These are phyloP conservation scores for Cinclus cinclus DNA, from an alignment of 2,113 vertebrate species.

Conservation along the genomic window DNA sequence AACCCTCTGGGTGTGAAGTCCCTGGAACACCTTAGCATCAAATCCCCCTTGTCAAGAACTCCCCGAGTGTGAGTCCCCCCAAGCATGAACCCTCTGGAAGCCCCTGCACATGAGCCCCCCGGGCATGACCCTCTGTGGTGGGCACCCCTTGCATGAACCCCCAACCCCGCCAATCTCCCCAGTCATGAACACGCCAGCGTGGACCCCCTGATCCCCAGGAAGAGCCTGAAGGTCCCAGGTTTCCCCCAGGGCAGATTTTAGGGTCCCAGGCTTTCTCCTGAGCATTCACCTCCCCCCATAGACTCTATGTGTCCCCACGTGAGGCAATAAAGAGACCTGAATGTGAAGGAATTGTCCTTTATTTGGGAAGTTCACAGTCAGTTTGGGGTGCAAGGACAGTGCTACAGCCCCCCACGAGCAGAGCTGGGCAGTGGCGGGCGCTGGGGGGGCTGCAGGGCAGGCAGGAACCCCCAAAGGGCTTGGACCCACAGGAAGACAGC, in stretches of 20 bases:
- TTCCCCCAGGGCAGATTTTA: not conserved
- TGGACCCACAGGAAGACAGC: not conserved
- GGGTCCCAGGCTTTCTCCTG: not conserved
- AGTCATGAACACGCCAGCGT: too few relatives aligned
- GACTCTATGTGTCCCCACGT: fast-evolving
- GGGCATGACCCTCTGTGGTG: not conserved
- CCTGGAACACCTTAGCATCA: too few relatives aligned
- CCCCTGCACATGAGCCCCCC: too few relatives aligned
- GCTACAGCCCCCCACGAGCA: not conserved
- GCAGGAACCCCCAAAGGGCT: not conserved
- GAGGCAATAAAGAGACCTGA: not conserved
- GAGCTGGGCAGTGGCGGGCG: not conserved
- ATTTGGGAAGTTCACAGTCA: conserved; percentile 43
- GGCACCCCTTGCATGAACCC: too few relatives aligned
- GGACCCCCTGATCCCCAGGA: not conserved
- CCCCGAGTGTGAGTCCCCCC: too few relatives aligned
- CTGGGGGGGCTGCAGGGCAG: not conserved
- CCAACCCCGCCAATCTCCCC: not conserved
- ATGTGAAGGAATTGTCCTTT: not conserved
- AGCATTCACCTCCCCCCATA: fast-evolving
- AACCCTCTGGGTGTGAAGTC: fast-evolving
- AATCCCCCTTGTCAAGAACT: too few relatives aligned
- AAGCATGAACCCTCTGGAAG: not conserved
- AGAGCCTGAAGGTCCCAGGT: not conserved
- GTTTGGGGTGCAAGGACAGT: not conserved